Base-by-base conservation (phyloP, 1,140 invertebrate genomes). In the Aphelinus certus region DNA sequence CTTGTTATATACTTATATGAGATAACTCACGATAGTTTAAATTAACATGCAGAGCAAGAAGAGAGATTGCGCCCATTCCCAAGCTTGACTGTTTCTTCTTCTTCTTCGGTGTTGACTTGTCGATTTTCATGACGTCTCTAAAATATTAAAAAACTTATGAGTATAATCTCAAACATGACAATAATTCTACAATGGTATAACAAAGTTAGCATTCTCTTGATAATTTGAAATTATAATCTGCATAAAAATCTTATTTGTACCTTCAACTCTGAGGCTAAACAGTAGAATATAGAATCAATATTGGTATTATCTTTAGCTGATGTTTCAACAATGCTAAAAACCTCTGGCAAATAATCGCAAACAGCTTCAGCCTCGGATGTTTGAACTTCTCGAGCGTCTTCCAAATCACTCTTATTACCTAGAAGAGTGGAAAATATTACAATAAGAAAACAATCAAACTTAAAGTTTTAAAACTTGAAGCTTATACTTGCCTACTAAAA, bases 301-400 rank as follows among this genome's bases (percentile, higher is more conserved):
- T 97, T 97, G 58, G 94, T 96, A 81, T 97, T 96, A 81, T 95
- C 95, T 88, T 97, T 97, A 65, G 96, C 96, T 77, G 95, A 97
- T 6, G 96, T 96, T 89, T 98, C 96, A 86, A 97, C 90, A 9
- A 95, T 92, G 84, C 93, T 92, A 82, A 95, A 90, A 56, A 96
- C 93, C 88, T 95, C 94, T 57, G 94, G 94, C 81, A 95, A 91
- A 86, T 95, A 94, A 80, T 95, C 92, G 82, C 94, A 93, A 86
- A 96, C 92, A 56, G 92, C 92, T 83, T 95, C 92, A 3, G 95
- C 95, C 88, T 97, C 95, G 76, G 91, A 92, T 78, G 92, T 92
- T 81, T 94, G 92, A 7, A 97, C 95, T 88, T 97, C 95, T 62
- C 95, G 83, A 76, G 94, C 89, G 64, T 91, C 90, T 79, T 94